Evolutionary conservation across 1,140 invertebrate genomes (phyloP).

Genomic region (Tetragonula clypearis): DNA sequence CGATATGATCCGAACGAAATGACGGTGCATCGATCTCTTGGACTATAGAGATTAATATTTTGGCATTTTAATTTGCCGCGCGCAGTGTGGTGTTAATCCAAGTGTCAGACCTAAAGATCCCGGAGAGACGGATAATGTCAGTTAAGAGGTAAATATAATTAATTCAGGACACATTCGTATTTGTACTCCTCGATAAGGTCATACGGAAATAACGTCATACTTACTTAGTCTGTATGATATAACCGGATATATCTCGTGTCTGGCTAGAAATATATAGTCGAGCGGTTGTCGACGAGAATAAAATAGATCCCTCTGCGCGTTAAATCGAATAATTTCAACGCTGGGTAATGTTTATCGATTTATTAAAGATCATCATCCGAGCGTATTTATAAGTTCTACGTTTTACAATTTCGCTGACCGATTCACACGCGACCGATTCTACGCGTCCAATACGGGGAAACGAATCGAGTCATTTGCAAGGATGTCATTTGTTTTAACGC

Average conservation of each 20-base stretch:
- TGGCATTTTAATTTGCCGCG: conserved; percentile 27
- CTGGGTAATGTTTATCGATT: too few relatives aligned
- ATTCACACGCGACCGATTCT: not conserved
- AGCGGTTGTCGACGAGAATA: too few relatives aligned
- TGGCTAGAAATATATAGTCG: conserved; percentile 1
- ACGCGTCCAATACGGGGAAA: not conserved
- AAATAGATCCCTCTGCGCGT: too few relatives aligned
- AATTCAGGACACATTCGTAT: conserved; percentile 30
- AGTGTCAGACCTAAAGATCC: conserved; percentile 11
- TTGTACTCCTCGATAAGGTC: conserved; percentile 20
- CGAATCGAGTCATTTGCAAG: conserved; percentile 14
- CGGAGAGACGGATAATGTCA: conserved; percentile 41
- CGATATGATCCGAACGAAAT: not conserved
- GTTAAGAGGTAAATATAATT: conserved; percentile 67
- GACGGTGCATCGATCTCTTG: not conserved
- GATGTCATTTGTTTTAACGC: conserved; percentile 6
- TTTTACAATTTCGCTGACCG: not conserved
- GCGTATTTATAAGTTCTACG: not conserved
- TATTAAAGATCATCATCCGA: not conserved
- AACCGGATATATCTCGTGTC: not conserved
- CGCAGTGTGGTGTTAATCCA: conserved; percentile 16
- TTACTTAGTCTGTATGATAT: not conserved
- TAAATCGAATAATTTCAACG: too few relatives aligned
- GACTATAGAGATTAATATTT: not conserved
- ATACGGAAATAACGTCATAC: conserved; percentile 8